Conservation (phyloP, 2,888 invertebrate genomes). For the Gortyna flavago region DNA sequence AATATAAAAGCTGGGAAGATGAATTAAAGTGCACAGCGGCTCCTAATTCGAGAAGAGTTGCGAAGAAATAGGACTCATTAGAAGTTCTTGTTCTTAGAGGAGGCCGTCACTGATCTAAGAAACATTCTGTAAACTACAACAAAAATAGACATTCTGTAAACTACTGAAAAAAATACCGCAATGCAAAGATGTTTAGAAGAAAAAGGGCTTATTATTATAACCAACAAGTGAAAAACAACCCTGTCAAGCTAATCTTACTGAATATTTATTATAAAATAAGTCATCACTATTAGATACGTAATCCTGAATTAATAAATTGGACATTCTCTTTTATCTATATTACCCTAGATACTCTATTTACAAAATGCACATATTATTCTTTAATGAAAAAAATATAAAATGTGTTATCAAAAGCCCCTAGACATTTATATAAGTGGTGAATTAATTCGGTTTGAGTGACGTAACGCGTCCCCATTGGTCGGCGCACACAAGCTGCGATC, state of each 20-base stretch:
- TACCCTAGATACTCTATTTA: slow-evolving; percentile 35
- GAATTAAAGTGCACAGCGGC: not conserved
- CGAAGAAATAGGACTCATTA: not conserved
- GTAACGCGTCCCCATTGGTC: slow-evolving; percentile 80
- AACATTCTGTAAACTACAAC: not conserved
- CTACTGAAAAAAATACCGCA: not conserved
- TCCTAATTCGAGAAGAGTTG: not conserved
- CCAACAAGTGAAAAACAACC: not conserved
- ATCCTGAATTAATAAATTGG: slow-evolving; percentile 15
- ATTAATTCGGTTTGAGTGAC: slow-evolving; percentile 77
- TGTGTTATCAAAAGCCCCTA: slow-evolving; percentile 61
- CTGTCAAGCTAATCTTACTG: not conserved
- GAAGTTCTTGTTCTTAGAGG: not conserved
- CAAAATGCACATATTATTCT: slow-evolving; percentile 54
- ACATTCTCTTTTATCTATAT: slow-evolving; percentile 40
- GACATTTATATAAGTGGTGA: slow-evolving; percentile 68
- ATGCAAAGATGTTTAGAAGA: not conserved
- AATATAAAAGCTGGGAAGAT: not conserved
- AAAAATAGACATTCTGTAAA: not conserved
- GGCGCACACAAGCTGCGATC: slow-evolving; percentile 84
- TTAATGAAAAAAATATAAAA: slow-evolving; percentile 52
- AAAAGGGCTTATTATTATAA: not conserved
- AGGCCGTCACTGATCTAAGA: not conserved
- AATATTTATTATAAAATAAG: slow-evolving; percentile 13
- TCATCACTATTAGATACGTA: slow-evolving; percentile 2